These are phyloP conservation scores for Cololabis saira DNA, from an alignment of 2,113 vertebrate genomes.

Conservation along the genomic window DNA sequence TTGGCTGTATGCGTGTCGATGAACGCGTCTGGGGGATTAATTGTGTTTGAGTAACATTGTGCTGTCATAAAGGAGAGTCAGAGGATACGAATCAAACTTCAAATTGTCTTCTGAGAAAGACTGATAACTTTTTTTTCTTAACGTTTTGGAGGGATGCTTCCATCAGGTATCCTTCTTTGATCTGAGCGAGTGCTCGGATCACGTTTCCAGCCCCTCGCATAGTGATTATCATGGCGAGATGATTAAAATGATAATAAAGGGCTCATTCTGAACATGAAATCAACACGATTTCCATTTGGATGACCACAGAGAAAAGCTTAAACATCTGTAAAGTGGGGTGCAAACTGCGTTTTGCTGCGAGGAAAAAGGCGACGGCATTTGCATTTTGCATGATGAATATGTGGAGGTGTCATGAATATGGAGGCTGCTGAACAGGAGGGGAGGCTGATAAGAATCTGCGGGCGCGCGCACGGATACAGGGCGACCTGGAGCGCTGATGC, in stretches of 20 bases:
- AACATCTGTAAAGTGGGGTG: constrained; percentile 7
- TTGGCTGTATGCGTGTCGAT: constrained; percentile 50
- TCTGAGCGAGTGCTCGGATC: constrained; percentile 9
- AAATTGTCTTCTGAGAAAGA: constrained; percentile 6
- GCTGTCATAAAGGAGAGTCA: background rate
- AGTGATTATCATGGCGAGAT: constrained; percentile 49
- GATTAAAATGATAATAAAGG: constrained; percentile 17
- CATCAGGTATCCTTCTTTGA: background rate
- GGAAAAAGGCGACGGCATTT: constrained; percentile 67
- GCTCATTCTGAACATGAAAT: constrained; percentile 8
- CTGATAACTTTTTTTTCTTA: constrained; percentile 65
- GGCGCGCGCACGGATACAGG: constrained; percentile 55
- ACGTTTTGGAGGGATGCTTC: constrained; percentile 27
- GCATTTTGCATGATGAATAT: constrained; percentile 80
- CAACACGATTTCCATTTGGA: constrained; percentile 1
- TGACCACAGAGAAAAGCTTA: background rate
- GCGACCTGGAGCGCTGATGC: constrained; percentile 41
- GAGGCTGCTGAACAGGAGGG: constrained; percentile 69
- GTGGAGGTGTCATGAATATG: constrained; percentile 80
- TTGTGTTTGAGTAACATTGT: constrained; percentile 7
- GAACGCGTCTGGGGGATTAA: constrained; percentile 2
- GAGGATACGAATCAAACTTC: constrained; percentile 29
- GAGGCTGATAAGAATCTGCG: constrained; percentile 67
- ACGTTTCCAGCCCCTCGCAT: constrained; percentile 13
- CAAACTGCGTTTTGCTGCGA: constrained; percentile 39